Base-by-base conservation (phyloP, 2,797 vertebrate genomes). In the Spondyliosoma cantharus region DNA sequence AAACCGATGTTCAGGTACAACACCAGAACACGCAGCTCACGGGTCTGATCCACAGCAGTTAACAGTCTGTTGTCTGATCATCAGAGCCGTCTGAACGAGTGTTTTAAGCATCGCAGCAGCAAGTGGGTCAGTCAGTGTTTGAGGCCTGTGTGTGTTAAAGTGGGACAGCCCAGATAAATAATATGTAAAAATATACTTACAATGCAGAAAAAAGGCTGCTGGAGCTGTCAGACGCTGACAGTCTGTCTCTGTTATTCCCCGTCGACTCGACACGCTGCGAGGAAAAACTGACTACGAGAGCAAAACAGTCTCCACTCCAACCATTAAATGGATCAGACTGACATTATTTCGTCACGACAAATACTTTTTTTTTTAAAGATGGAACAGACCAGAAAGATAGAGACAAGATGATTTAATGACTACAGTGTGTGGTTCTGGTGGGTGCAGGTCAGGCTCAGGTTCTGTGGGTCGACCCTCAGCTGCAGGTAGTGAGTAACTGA, bases 91-190 rank as follows among this genome's bases (percentile, higher is more conserved):
- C 32, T 27, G 29, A 62, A 43, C 22, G 22, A 49, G 24, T 50
- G 52, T 46, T 59, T 61, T 3, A 45, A 32, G 32, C 65, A 57
- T 63, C 24, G 11, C 15, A 56, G 70, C 60, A 71, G 74, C 43
- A 89, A 82, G 74, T 84, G 79, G 87, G 83, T 87, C 76, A 87
- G 58, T 60, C 46, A 14, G 29, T 53, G 49, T 84, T 59, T 80
- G 53, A 79, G 69, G 69, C 72, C 76, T 52, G 32, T 27, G n/a
- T 43, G 64, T 49, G 64, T 67, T 80, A 25, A 85, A 82, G 73
- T 87, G 85, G 81, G 71, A 81, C 85, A 77, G 56, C 52, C 66
- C 70, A 61, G 64, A 87, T 75, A 81, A 85, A 81, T 76, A 80
- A 78, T 54, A 66, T 46, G 74, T 65, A 78, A 85, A 82, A 80